Evolutionary conservation across 2,113 vertebrate species (phyloP).

Genomic region (Poeciliopsis turrubarensis): DNA sequence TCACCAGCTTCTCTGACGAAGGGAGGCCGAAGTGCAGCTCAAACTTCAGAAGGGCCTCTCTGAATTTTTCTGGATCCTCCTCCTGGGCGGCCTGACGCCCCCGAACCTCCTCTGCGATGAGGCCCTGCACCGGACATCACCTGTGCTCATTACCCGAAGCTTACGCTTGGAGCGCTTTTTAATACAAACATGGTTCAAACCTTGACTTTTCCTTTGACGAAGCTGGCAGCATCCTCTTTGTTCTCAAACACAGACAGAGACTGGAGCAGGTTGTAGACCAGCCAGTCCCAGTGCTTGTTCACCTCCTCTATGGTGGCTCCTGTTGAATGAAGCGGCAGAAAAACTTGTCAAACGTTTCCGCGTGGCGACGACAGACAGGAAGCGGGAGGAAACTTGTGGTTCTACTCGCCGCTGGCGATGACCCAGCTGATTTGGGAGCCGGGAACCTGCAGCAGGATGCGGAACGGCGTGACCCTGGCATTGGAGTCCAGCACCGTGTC

Average conservation of each 20-base stretch:
- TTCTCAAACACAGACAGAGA: conserved; percentile 96
- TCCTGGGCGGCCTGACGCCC: conserved; percentile 90
- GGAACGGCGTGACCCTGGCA: conserved; percentile 89
- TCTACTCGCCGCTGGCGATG: conserved; percentile 92
- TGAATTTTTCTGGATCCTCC: conserved; percentile 91
- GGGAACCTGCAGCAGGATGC: conserved; percentile 94
- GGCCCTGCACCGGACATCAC: conserved; percentile 79
- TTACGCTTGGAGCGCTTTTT: background rate
- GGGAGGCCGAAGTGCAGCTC: conserved; percentile 92
- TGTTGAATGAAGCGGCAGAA: conserved; percentile 59
- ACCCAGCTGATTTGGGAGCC: conserved; percentile 93
- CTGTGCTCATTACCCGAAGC: background rate
- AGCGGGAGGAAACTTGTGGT: background rate
- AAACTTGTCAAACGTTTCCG: background rate
- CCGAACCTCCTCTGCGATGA: conserved; percentile 92
- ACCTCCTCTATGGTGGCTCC: conserved; percentile 92
- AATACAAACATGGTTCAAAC: conserved; percentile 62
- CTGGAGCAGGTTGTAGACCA: conserved; percentile 92
- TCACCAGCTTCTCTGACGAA: conserved; percentile 90
- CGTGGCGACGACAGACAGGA: background rate
- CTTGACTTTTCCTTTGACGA: conserved; percentile 96
- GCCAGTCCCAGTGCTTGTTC: conserved; percentile 95
- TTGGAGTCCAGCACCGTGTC: conserved; percentile 94
- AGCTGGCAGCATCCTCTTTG: conserved; percentile 92
- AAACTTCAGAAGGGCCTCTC: conserved; percentile 91